phyloP scores from a whole-genome alignment of 2,888 invertebrate genomes.

The Thalpophila matura region DNA sequence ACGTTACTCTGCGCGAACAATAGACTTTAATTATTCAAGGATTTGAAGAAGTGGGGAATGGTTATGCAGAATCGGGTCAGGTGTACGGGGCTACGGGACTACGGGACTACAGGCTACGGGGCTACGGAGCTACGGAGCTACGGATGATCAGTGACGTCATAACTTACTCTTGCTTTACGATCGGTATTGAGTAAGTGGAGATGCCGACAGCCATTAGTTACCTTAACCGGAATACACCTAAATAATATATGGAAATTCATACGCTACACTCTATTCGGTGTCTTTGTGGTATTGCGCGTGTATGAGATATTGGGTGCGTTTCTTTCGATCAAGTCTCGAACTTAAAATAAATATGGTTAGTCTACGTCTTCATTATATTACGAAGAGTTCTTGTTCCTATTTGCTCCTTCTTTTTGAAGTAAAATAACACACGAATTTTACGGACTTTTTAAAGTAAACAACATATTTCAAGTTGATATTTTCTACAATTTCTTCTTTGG shows the following conservation, averaged over 20 bases:
- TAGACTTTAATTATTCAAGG: conserved; percentile 62
- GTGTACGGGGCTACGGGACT: conserved; percentile 17
- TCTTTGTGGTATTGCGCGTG: conserved; percentile 1
- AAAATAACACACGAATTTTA: neutral
- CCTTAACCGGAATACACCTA: too few relatives aligned
- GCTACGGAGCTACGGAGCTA: conserved; percentile 34
- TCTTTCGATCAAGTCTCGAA: neutral
- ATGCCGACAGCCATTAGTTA: conserved; percentile 21
- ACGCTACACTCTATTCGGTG: conserved; percentile 10
- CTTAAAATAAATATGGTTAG: neutral
- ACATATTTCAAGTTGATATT: conserved; percentile 12
- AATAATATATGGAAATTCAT: conserved; percentile 47
- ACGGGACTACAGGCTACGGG: conserved; percentile 27
- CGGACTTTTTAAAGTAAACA: neutral
- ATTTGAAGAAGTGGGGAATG: conserved; percentile 56
- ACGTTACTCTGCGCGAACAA: conserved; percentile 62
- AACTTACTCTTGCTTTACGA: conserved; percentile 36
- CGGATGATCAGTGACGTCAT: conserved; percentile 45
- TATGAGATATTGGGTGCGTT: conserved; percentile 23
- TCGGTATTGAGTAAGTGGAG: conserved; percentile 7
- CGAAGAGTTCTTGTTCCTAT: neutral
- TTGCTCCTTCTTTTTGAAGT: neutral
- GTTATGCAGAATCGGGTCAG: conserved; percentile 61
- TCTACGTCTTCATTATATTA: neutral
- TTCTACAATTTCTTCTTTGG: conserved; percentile 2